Evolutionary conservation across 1,140 invertebrate genomes (phyloP), one percentile per base, ranked within the genome.

Genomic region (Drosophila insularis): DNA sequence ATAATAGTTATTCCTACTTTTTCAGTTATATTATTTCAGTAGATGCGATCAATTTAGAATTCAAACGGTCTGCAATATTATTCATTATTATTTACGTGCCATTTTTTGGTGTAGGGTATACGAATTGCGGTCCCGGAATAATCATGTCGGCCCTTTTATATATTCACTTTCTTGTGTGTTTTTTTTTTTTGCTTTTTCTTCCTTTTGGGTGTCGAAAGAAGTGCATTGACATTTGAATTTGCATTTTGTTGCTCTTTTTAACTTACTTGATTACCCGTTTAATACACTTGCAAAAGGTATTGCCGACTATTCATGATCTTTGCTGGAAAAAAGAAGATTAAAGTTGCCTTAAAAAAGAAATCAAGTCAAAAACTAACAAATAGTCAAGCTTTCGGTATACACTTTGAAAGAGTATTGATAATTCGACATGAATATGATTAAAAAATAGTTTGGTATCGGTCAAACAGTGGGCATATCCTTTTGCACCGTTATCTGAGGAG

Each of bases 171-270:
- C 32, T 60, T 55, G 63, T 35, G 10, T 43, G 43, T 74, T 67
- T 46, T 35, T 21, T 53, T 54, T 55, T 40, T 43, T 55, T 59
- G 3, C 6, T 37, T 50, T 46, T 35, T 11, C 32, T 19, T 60
- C 13, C 62, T 75, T 75, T 85, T 59, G 56, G 69, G 72, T 71
- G 73, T 81, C 68, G 71, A 64, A 71, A 75, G 87, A 81, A 73
- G 82, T 87, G 82, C 82, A 86, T 87, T 86, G 54, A 65, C 63
- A 74, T 59, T 70, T 69, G 40, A 63, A 43, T 21, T 50, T 63
- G n/a, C 17, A 50, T 81, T 63, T 60, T 40, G 53, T 37, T 63
- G 54, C 37, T 23, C 50, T 56, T 66, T 31, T 46, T 54, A 19
- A 11, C 2, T 27, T 21, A n/a, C 43, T 50, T 50, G 43, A 50